Percentiles rank a stretch among this genome's conserved stretches.
Evolutionary conservation across 2,113 vertebrate species (phyloP).

Genomic region (Ardeotis arabs): DNA sequence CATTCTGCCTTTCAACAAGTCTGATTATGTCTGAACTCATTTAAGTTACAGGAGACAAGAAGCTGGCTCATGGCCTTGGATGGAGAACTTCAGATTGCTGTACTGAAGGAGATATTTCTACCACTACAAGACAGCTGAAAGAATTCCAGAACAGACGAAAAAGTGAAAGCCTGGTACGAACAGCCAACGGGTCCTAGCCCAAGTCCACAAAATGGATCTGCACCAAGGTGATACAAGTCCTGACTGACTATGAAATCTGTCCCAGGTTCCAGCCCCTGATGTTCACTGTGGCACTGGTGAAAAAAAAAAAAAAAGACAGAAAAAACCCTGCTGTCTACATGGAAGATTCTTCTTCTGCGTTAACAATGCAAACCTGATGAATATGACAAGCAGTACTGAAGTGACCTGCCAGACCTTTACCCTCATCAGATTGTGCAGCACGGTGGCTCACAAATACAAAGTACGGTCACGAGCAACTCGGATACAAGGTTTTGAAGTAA

Average conservation of each 20-base stretch:
- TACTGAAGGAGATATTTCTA: not conserved
- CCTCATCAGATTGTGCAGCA: not conserved
- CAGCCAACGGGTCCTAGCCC: not conserved
- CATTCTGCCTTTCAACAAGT: not conserved
- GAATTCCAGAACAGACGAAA: not conserved
- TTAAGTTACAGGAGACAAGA: not conserved
- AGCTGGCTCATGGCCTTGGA: not conserved
- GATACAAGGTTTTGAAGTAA: not conserved
- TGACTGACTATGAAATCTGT: not conserved
- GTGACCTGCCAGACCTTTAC: not conserved
- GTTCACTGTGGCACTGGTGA: not conserved
- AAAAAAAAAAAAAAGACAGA: not conserved
- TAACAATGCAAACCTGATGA: not conserved
- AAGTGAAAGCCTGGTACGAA: not conserved
- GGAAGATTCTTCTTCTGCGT: not conserved
- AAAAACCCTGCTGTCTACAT: not conserved
- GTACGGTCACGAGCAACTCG: not conserved
- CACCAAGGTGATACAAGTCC: not conserved
- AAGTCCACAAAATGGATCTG: not conserved
- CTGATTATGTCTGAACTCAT: not conserved
- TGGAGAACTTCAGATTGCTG: not conserved
- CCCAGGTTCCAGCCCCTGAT: not conserved
- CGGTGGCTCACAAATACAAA: not conserved
- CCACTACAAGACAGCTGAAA: not conserved
- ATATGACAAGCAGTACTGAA: not conserved